Evolutionary conservation across 2,113 vertebrate genomes (phyloP).

Genomic region (Lycaon pictus): DNA sequence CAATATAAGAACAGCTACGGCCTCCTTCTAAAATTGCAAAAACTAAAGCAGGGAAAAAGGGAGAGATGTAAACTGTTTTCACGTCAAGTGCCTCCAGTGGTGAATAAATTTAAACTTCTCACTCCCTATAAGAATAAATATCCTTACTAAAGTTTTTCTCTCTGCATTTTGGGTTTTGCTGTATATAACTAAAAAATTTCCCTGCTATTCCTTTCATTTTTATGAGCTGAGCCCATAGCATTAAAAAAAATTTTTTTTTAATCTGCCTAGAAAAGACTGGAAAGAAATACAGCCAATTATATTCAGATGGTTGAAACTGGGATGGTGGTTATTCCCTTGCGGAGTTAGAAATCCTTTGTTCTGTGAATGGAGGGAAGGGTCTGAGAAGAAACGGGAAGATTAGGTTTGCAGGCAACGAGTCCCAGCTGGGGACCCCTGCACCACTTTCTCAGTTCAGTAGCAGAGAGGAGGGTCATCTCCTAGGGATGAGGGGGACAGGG

Average conservation of each 20-base stretch:
- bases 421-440: neutral
- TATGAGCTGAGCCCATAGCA: neutral
- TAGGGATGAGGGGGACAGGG: neutral
- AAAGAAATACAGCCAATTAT: slow-evolving; percentile 61
- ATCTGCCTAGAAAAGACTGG: neutral
- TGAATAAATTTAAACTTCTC: slow-evolving; percentile 6
- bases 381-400: neutral
- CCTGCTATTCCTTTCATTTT: slow-evolving; percentile 50
- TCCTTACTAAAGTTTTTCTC: neutral
- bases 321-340: neutral
- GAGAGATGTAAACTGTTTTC: neutral
- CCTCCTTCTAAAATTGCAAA: neutral
- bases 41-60: neutral
- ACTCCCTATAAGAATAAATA: neutral
- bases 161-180: neutral
- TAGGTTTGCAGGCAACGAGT: slow-evolving; percentile 4
- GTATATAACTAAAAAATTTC: neutral
- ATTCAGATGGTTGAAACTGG: neutral
- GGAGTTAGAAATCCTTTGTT: slow-evolving; percentile 65
- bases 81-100: neutral
- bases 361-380: neutral
- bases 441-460: neutral
- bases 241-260: neutral
- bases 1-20: neutral
- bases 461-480: neutral